A percentile compares a stretch with the other conserved stretches of the same genome.
Conservation (phyloP, 2,797 vertebrate genomes). For the Botia almorhae region DNA sequence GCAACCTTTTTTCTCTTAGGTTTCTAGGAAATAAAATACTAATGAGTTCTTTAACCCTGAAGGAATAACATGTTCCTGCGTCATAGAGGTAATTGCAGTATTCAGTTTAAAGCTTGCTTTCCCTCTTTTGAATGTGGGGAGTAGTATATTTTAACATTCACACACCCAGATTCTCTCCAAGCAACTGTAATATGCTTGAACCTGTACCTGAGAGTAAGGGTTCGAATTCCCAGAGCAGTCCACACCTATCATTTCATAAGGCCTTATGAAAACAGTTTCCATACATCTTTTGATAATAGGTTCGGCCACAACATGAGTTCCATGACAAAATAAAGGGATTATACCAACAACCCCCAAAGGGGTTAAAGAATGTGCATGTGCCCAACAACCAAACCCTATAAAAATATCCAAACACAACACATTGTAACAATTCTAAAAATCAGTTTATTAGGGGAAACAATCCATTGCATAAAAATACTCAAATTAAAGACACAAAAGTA, state of each 20-base stretch:
- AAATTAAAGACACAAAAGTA: conserved; percentile 21
- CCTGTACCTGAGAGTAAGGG: neutral
- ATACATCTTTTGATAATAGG: conserved; percentile 7
- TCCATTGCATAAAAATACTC: conserved; percentile 12
- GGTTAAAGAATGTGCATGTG: neutral
- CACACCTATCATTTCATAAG: conserved; percentile 18
- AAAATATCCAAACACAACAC: neutral
- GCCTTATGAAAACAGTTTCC: neutral
- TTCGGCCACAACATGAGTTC: neutral
- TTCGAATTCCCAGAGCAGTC: conserved; percentile 9
- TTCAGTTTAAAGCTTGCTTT: neutral
- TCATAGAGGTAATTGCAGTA: neutral
- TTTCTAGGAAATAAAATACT: neutral
- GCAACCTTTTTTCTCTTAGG: neutral
- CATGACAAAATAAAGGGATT: neutral
- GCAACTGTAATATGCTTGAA: neutral
- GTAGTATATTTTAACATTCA: conserved; percentile 15
- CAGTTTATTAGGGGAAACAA: conserved; percentile 39
- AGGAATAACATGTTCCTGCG: neutral
- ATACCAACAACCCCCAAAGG: neutral
- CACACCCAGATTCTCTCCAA: conserved; percentile 27
- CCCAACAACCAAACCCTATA: neutral
- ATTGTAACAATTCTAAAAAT: neutral
- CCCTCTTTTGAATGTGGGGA: neutral
- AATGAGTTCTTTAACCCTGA: neutral